Percentiles rank a stretch among this genome's conserved stretches.
These are phyloP conservation scores for Xanthia icteritia DNA, from an alignment of 2,888 invertebrate genomes.

Conservation along the genomic window DNA sequence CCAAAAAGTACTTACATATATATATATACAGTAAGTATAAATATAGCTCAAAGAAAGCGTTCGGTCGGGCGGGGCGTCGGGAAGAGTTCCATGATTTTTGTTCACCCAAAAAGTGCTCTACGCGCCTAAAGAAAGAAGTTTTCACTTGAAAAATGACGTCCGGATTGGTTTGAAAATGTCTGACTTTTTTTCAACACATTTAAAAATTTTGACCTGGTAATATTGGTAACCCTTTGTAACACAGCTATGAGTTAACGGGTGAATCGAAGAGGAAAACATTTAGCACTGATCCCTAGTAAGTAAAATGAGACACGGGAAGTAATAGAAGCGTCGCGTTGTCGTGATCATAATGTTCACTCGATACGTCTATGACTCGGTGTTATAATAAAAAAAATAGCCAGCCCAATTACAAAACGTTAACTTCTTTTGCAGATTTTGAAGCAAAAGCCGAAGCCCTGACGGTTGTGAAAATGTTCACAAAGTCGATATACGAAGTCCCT, in stretches of 20 bases:
- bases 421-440: constrained; percentile 52
- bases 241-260: no score
- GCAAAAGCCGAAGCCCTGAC: constrained; percentile 47
- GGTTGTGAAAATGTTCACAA: neutral
- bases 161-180: neutral
- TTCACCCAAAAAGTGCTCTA: no score
- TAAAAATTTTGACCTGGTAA: neutral
- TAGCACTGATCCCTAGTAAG: neutral
- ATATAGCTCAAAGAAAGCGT: no score
- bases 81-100: no score
- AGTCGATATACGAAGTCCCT: neutral
- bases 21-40: no score
- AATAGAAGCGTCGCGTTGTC: neutral
- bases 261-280: neutral
- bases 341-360: neutral
- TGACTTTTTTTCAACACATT: neutral
- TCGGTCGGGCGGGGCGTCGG: no score
- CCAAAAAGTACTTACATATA: no score
- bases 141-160: no score
- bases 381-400: neutral
- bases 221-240: neutral
- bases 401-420: neutral
- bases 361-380: no score
- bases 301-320: neutral
- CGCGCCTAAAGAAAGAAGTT: no score